Base-by-base conservation (phyloP, 2,888 invertebrate genomes). In the Perithous albicinctus region DNA sequence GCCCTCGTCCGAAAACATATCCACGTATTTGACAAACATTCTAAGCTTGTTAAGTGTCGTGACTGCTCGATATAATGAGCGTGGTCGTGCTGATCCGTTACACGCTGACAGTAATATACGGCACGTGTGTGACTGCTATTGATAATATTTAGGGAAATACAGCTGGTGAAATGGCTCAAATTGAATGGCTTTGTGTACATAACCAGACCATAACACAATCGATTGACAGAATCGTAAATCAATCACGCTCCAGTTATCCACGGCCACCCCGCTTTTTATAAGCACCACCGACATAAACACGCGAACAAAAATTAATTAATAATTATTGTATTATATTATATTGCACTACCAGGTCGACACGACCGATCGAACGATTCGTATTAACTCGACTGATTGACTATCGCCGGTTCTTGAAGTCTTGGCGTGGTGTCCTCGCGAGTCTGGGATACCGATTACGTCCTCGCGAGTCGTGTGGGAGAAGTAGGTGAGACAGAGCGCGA, bases 11-110 rank as follows among this genome's bases (percentile, higher is more conserved):
- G 63, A 73, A 78, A 88, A 86, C 83, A 88, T 80, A 61, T 89
- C 87, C 73, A 85, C 85, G 86, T 87, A 85, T 75, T 88, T 88
- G 70, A 88, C 85, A 76, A 89, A 89, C 89, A 89, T 41, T 74
- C 61, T 48, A 41, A 70, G 66, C 46, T 59, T n/a, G 18, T 32
- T n/a, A 29, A 26, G 26, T 56, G 26, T 26, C 54, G 29, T 6
- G 15, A n/a, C n/a, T 56, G 26, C n/a, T 29, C 54, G 54, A 56
- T 10, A 29, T n/a, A 26, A 26, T 8, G 1, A n/a, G 23, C 18
- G 56, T 41, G 18, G 35, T 43, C 8, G 29, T 8, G 70, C 61
- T 32, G 23, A 51, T 76, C 43, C 32, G 67, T 59, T 43, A 43
- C 29, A 15, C 20, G 8, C 35, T 8, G 26, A n/a, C 20, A 38